Conservation (phyloP, 2,797 vertebrate species). For the Rachycentron canadum region DNA sequence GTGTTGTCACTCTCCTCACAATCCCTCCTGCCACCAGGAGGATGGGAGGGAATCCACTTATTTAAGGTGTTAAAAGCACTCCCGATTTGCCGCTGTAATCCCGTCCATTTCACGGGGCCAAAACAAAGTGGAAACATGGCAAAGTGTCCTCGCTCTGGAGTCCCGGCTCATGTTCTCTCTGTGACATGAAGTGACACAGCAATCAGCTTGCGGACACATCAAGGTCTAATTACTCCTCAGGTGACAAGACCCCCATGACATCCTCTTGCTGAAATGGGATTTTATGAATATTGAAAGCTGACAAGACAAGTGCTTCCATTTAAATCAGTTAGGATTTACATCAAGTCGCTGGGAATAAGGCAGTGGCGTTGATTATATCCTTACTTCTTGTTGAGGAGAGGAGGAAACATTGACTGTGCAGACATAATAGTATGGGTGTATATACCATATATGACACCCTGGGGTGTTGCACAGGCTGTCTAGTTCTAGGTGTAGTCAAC, state of each 20-base stretch:
- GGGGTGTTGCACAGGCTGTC: constrained; percentile 42
- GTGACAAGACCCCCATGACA: constrained; percentile 57
- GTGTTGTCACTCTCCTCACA: constrained; percentile 77
- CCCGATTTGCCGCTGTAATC: constrained; percentile 35
- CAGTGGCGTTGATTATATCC: constrained; percentile 25
- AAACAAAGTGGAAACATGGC: not conserved
- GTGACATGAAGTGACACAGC: constrained; percentile 51
- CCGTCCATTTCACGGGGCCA: constrained; percentile 13
- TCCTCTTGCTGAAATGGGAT: constrained; percentile 35
- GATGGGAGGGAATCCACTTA: constrained; percentile 21
- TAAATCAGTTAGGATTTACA: constrained; percentile 55
- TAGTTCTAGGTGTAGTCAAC: constrained; percentile 58
- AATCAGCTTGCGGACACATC: constrained; percentile 54
- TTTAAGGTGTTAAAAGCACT: constrained; percentile 26
- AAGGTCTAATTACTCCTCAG: constrained; percentile 70
- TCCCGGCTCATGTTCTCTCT: constrained; percentile 4
- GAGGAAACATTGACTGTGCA: constrained; percentile 22
- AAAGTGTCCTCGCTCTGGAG: constrained; percentile 4
- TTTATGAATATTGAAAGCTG: constrained; percentile 68
- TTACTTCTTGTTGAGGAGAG: constrained; percentile 19
- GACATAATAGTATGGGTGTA: constrained; percentile 32
- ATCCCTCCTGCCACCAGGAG: constrained; percentile 4
- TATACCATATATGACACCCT: constrained; percentile 34
- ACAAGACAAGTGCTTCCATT: constrained; percentile 55
- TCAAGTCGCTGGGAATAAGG: constrained; percentile 19